Conservation (phyloP, 2,113 vertebrate genomes). For the Gallinago media region DNA sequence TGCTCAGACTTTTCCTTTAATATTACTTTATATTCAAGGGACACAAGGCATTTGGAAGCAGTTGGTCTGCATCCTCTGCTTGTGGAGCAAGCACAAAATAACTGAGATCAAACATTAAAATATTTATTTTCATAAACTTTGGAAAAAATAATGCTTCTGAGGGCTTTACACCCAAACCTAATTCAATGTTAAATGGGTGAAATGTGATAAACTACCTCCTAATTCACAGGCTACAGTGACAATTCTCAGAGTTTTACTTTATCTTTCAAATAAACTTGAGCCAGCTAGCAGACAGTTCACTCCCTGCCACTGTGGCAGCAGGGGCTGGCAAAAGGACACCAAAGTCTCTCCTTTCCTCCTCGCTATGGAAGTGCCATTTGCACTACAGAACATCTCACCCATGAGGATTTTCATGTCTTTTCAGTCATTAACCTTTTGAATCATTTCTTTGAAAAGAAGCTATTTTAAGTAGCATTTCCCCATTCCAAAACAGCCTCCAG, state of each 20-base stretch:
- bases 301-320: neutral
- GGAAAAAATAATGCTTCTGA: neutral
- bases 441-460: neutral
- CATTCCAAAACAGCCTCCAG: constrained; percentile 11
- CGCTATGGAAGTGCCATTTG: neutral
- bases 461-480: constrained; percentile 38
- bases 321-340: constrained; percentile 1
- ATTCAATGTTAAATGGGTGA: neutral
- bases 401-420: constrained; percentile 15
- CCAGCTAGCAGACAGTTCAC: neutral
- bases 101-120: neutral
- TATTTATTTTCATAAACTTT: neutral
- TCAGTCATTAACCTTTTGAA: constrained; percentile 45
- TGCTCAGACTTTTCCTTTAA: neutral
- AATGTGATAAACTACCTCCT: neutral
- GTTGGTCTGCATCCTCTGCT: neutral
- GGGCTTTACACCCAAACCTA: neutral
- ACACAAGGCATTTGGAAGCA: neutral
- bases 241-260: neutral
- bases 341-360: neutral
- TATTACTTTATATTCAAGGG: neutral
- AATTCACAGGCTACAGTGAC: neutral
- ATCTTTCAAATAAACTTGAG: neutral
- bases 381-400: constrained; percentile 44
- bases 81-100: neutral